Evolutionary conservation across 2,113 vertebrate species (phyloP).

Genomic region (Puma concolor): DNA sequence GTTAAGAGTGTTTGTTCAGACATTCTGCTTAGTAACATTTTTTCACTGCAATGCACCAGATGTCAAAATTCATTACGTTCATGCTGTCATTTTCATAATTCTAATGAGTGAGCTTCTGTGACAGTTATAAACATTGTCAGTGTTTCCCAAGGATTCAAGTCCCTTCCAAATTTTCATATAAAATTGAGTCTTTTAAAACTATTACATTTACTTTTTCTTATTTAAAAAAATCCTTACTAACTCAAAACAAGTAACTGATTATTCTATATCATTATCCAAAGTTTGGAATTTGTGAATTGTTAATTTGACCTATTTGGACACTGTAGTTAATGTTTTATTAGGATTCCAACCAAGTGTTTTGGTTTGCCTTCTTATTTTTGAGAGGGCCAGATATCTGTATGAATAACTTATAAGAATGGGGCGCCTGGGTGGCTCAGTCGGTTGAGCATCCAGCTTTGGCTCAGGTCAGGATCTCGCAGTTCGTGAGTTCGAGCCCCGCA

Average conservation of each 20-base stretch:
- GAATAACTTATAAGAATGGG: conserved; percentile 31
- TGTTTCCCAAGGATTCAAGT: background rate
- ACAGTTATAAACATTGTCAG: conserved; percentile 45
- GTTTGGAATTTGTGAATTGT: background rate
- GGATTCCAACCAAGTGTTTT: background rate
- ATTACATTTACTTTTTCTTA: background rate
- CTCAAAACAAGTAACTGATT: background rate
- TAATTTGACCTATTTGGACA: background rate
- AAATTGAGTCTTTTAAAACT: background rate
- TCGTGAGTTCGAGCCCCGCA: too few species aligned
- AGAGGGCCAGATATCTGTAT: background rate
- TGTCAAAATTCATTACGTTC: conserved; percentile 46
- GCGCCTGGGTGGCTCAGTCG: too few species aligned
- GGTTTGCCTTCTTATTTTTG: background rate
- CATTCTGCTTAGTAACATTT: conserved; percentile 50
- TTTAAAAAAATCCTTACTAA: background rate
- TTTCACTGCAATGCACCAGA: conserved; percentile 1
- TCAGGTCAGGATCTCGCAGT: too few species aligned
- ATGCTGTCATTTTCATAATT: conserved; percentile 26
- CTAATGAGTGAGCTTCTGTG: conserved; percentile 61
- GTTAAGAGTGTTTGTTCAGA: conserved; percentile 17
- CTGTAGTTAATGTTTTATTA: background rate
- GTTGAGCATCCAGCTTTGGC: too few species aligned
- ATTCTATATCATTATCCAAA: background rate
- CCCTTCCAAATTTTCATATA: conserved; percentile 16